phyloP scores from a whole-genome alignment of 1,140 invertebrate genomes.

The Drosophila kanapiae region DNA sequence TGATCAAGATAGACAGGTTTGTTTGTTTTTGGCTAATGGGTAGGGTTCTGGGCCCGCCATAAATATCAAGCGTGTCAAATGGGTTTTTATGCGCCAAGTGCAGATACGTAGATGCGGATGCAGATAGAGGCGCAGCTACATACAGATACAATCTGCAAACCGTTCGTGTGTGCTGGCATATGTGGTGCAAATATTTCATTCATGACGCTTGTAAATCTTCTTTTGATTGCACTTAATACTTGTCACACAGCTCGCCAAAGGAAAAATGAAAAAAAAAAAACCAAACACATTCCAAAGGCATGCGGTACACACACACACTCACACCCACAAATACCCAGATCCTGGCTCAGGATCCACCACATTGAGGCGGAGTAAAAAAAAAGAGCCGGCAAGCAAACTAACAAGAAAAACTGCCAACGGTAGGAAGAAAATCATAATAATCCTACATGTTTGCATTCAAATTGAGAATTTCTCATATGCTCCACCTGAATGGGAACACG shows the following conservation, averaged over 20 bases:
- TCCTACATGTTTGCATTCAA: slow-evolving; percentile 82
- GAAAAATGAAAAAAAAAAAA: slow-evolving; percentile 16
- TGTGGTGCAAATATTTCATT: slow-evolving; percentile 83
- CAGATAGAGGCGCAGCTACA: slow-evolving; percentile 22
- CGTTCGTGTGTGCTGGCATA: slow-evolving; percentile 60
- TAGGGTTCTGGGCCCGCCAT: slow-evolving; percentile 37
- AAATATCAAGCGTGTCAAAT: slow-evolving; percentile 73
- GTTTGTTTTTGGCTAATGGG: slow-evolving; percentile 31
- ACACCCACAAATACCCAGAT: slow-evolving; percentile 11
- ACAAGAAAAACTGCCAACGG: slow-evolving; percentile 69
- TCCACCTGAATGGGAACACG: slow-evolving; percentile 42
- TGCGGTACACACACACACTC: slow-evolving; percentile 28
- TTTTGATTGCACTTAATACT: slow-evolving; percentile 84
- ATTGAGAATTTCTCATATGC: slow-evolving; percentile 75
- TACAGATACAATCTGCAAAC: slow-evolving; percentile 49
- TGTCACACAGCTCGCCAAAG: slow-evolving; percentile 63
- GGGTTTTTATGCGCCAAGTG: slow-evolving; percentile 68
- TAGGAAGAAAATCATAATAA: slow-evolving; percentile 80
- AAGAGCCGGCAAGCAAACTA: slow-evolving; percentile 31
- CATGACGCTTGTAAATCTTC: slow-evolving; percentile 83
- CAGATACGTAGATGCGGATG: slow-evolving; percentile 32
- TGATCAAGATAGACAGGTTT: slow-evolving; percentile 66
- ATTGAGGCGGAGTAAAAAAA: slow-evolving; percentile 8
- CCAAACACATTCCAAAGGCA: slow-evolving; percentile 44
- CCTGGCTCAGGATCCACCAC: slow-evolving; percentile 40